Percentiles rank a stretch among this genome's conserved stretches.
Conservation (phyloP, 2,797 vertebrate species). For the Mustela erminea region DNA sequence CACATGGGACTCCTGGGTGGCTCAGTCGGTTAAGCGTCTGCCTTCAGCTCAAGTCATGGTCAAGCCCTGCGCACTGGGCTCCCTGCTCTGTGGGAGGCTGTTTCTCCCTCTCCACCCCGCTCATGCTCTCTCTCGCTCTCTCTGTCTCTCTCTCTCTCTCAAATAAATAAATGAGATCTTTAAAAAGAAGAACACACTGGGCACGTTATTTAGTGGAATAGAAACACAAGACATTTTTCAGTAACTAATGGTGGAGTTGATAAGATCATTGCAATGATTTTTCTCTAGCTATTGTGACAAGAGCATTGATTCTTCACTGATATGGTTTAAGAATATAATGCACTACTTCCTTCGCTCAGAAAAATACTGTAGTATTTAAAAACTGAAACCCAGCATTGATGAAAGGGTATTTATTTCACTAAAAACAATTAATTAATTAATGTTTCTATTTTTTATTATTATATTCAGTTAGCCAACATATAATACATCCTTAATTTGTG, state of each 20-base stretch:
- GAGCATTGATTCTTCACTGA: neutral
- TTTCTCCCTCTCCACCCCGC: no score
- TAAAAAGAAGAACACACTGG: neutral
- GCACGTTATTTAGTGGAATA: neutral
- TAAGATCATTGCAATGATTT: neutral
- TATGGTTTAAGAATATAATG: neutral
- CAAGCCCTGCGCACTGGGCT: neutral
- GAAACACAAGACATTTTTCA: neutral
- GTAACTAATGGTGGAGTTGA: neutral
- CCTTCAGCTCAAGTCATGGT: neutral
- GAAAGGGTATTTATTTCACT: conserved; percentile 9
- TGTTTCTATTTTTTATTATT: neutral
- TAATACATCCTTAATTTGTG: neutral
- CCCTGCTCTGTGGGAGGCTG: neutral
- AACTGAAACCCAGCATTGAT: neutral
- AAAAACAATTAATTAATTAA: conserved; percentile 37
- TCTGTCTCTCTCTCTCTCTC: neutral
- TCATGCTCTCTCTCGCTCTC: neutral
- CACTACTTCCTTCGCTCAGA: neutral
- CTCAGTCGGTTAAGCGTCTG: neutral
- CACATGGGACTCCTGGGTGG: neutral
- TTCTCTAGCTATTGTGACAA: conserved; percentile 24
- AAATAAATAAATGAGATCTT: neutral
- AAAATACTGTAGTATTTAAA: conserved; percentile 21
- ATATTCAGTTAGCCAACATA: neutral